Percentiles rank a stretch among this genome's conserved stretches.
These are phyloP conservation scores for Hippolais icterina DNA, from an alignment of 2,113 vertebrate species.

Conservation along the genomic window DNA sequence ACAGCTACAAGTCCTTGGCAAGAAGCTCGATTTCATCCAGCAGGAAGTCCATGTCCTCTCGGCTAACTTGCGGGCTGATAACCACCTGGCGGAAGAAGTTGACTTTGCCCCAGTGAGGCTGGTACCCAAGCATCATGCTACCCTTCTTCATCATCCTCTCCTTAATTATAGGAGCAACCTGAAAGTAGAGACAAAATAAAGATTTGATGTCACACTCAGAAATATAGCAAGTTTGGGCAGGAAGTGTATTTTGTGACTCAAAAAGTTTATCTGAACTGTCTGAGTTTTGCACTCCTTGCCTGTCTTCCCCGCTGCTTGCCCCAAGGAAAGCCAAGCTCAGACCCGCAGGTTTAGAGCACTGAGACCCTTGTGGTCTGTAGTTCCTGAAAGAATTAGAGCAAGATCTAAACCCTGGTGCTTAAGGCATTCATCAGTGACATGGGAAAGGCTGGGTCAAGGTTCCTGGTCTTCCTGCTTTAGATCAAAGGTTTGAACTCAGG, in stretches of 20 bases:
- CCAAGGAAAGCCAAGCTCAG: neutral
- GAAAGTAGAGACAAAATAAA: neutral
- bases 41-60: slow-evolving; percentile 83
- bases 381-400: neutral
- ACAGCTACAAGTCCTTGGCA: slow-evolving; percentile 80
- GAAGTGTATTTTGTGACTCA: neutral
- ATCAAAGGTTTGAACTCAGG: neutral
- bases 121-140: slow-evolving; percentile 85
- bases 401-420: neutral
- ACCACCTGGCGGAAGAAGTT: slow-evolving; percentile 88
- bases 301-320: neutral
- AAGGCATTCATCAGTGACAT: neutral
- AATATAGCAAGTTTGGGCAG: neutral
- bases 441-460: neutral
- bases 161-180: slow-evolving; percentile 86
- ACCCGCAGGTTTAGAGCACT: neutral
- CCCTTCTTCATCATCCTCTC: slow-evolving; percentile 87
- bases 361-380: neutral
- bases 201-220: neutral
- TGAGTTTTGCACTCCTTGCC: neutral
- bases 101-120: slow-evolving; percentile 77
- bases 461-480: neutral
- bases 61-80: slow-evolving; percentile 81
- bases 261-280: neutral
- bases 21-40: slow-evolving; percentile 83